Conservation (phyloP, 2,113 vertebrate species). For the Apteryx mantelli region DNA sequence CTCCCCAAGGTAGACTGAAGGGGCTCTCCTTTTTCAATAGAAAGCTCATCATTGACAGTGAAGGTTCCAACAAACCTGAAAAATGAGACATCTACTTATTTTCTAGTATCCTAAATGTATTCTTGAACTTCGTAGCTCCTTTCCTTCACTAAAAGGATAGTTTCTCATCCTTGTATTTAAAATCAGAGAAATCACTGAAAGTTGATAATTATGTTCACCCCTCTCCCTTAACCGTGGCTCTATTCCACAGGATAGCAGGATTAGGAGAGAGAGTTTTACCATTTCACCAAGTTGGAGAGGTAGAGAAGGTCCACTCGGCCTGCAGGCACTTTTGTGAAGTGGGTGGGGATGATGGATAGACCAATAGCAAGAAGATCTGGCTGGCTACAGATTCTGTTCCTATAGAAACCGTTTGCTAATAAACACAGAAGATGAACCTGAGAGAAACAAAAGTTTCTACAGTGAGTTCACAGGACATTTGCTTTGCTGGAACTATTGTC, state of each 20-base stretch:
- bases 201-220: not conserved
- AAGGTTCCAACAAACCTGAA: slow-evolving; percentile 88
- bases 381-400: slow-evolving; percentile 84
- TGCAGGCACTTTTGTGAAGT: slow-evolving; percentile 75
- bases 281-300: slow-evolving; percentile 88
- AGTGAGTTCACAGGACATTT: not conserved
- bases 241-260: not conserved
- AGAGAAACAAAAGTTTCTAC: not conserved
- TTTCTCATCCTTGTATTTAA: not conserved
- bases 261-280: slow-evolving; percentile 74
- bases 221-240: not conserved
- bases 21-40: slow-evolving; percentile 70
- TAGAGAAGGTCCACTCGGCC: slow-evolving; percentile 76
- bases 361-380: slow-evolving; percentile 88
- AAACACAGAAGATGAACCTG: slow-evolving; percentile 96
- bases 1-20: slow-evolving; percentile 80
- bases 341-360: slow-evolving; percentile 87
- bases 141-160: not conserved
- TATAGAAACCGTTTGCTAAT: slow-evolving; percentile 88
- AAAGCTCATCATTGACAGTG: slow-evolving; percentile 85
- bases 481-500: not conserved
- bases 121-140: not conserved
- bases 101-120: not conserved
- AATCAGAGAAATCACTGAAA: not conserved
- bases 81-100: not conserved